These are phyloP conservation scores for Sorex fumeus DNA, from an alignment of 2,113 vertebrate species.

Conservation along the genomic window DNA sequence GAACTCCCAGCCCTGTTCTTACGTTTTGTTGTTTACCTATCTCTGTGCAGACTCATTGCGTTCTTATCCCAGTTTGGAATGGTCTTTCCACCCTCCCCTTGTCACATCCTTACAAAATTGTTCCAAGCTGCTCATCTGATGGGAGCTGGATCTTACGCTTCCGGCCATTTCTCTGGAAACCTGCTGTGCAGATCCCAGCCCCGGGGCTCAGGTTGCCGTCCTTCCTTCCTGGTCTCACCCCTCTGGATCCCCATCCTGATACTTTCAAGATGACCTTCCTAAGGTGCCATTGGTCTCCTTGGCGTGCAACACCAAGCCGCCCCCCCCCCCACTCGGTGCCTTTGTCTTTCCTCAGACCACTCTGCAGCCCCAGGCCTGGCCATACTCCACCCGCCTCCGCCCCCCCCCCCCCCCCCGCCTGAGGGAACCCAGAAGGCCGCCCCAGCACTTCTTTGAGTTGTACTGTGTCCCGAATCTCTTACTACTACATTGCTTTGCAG, in stretches of 20 bases:
- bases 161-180: neutral
- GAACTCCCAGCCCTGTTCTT: neutral
- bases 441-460: constrained; percentile 38
- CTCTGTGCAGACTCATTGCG: too few relatives aligned
- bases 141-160: constrained; percentile 14
- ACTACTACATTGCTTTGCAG: constrained; percentile 66
- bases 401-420: neutral
- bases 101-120: neutral
- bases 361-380: constrained; percentile 1
- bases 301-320: neutral
- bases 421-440: neutral
- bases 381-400: neutral
- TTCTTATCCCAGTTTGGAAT: neutral
- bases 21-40: neutral
- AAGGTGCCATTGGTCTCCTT: neutral
- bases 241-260: neutral
- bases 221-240: neutral
- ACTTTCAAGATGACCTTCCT: neutral
- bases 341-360: constrained; percentile 59
- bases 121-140: neutral
- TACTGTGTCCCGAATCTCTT: constrained; percentile 51
- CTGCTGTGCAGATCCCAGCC: neutral
- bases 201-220: neutral
- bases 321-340: constrained; percentile 64
- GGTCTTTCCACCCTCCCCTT: neutral